Base-by-base conservation (phyloP, 2,113 vertebrate genomes). In the Dicaeum eximium region DNA sequence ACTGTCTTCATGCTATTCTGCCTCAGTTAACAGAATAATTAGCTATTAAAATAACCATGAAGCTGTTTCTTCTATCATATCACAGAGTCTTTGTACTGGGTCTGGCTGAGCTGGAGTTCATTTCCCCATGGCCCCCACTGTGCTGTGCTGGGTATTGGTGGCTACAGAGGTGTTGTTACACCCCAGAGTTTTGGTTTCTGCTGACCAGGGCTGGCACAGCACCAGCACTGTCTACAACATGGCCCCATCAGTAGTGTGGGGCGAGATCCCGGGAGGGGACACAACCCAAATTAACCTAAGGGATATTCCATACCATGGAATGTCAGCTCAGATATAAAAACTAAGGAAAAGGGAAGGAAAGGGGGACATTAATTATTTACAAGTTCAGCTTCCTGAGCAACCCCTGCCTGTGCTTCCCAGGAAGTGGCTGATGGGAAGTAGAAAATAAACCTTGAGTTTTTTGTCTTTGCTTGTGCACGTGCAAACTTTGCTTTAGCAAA, bases 391-490 rank as follows among this genome's bases (percentile, higher is more conserved):
- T 64, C 58, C 58, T 38, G 12, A 73, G 28, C 22, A 54, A 30
- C 6, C 10, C 27, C n/a, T 56, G 12, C 7, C 8, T 38, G 40
- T 84, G 15, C 19, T 64, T 54, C 69, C 23, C 3, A 7, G 40
- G 12, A 54, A 28, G 9, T 64, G 30, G 28, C 9, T 56, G 40
- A 38, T 40, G 23, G 15, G 18, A 65, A 73, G 9, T 24, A 40
- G 8, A 47, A 12, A 28, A 47, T 65, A 28, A 73, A 13, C 23
- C 10, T 19, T 12, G n/a, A 11, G 2, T 4, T 64, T 84, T 33
- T 38, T 54, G 11, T 73, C 50, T 47, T 56, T 19, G 12, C 15
- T 54, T 64, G 7, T 64, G 23, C 0, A 0, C 20, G 15, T 0
- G 0, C 6, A 64, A 47, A 73, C 3, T 64, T 64, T 23, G 23